These are phyloP conservation scores for Paragorgia papillata DNA, from an alignment of 92 coral and sea anemone genomes.

Conservation along the genomic window DNA sequence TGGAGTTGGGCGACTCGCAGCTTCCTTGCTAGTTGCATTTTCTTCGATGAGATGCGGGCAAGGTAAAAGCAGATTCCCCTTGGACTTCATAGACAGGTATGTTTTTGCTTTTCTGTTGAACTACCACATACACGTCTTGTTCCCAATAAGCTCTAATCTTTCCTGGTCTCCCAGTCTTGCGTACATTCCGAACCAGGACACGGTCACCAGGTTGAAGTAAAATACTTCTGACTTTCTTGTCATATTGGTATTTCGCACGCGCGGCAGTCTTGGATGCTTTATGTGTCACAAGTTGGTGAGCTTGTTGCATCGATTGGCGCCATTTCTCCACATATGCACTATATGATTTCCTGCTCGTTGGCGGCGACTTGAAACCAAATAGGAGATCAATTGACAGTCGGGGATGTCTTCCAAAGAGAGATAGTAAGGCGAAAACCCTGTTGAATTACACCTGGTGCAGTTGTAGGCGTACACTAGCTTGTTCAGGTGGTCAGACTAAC, in stretches of 20 bases:
- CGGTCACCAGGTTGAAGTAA: constrained; percentile 15
- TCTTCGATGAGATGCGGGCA: too few relatives aligned
- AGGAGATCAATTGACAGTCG: constrained; percentile 16
- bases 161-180: neutral
- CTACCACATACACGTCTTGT: neutral
- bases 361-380: neutral
- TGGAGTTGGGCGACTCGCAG: neutral
- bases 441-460: neutral
- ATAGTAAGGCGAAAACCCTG: constrained; percentile 11
- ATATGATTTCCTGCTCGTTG: neutral
- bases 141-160: neutral
- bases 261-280: neutral
- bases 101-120: constrained; percentile 1
- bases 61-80: constrained; percentile 3
- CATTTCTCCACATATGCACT: constrained; percentile 14
- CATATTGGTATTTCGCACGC: constrained; percentile 11
- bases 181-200: neutral
- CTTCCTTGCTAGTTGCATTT: neutral
- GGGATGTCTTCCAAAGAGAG: constrained; percentile 8
- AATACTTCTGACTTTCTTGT: constrained; percentile 9
- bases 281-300: neutral
- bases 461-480: neutral
- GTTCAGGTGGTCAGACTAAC: neutral
- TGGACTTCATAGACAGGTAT: constrained; percentile 20
- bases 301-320: constrained; percentile 10